A percentile compares a stretch with the other conserved stretches of the same genome.
phyloP scores from a whole-genome alignment of 2,797 vertebrate genomes.

The Typhlichthys subterraneus region DNA sequence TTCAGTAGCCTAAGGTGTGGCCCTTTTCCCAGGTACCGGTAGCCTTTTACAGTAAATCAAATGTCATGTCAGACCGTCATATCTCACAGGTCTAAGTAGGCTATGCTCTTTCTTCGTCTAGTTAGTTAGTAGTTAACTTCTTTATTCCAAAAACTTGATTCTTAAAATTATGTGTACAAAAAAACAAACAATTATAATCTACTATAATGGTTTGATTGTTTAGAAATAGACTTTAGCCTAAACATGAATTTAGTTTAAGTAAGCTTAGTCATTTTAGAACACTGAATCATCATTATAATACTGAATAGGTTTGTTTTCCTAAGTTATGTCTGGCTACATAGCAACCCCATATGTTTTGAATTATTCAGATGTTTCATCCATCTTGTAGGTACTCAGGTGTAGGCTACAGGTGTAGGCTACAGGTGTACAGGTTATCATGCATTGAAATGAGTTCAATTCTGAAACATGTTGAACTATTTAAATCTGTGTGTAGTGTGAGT shows the following conservation, averaged over 20 bases:
- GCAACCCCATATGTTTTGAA: slow-evolving; percentile 34
- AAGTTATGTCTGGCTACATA: slow-evolving; percentile 3
- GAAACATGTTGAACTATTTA: slow-evolving; percentile 54
- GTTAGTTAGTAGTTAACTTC: too few species aligned
- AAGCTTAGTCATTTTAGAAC: too few species aligned
- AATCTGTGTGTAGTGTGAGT: slow-evolving; percentile 52
- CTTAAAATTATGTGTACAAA: too few species aligned
- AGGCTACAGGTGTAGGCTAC: not conserved
- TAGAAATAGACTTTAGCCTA: not conserved
- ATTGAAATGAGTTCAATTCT: slow-evolving; percentile 16
- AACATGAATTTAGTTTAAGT: too few species aligned
- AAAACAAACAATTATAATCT: too few species aligned
- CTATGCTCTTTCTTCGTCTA: slow-evolving; percentile 13
- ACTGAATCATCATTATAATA: not conserved
- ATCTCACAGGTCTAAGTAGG: too few species aligned
- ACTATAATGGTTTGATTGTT: slow-evolving; percentile 37
- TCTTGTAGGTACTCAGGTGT: slow-evolving; percentile 15
- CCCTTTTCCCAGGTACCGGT: slow-evolving; percentile 2
- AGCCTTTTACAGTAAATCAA: too few species aligned
- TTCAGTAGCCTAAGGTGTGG: slow-evolving; percentile 71
- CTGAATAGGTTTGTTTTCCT: not conserved
- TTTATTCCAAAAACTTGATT: too few species aligned
- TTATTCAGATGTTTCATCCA: slow-evolving; percentile 49
- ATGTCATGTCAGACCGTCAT: too few species aligned
- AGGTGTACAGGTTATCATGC: not conserved